Evolutionary conservation across 2,797 vertebrate species (phyloP), one percentile per base, ranked within the genome.

Genomic region (Rhodeus uyekii): DNA sequence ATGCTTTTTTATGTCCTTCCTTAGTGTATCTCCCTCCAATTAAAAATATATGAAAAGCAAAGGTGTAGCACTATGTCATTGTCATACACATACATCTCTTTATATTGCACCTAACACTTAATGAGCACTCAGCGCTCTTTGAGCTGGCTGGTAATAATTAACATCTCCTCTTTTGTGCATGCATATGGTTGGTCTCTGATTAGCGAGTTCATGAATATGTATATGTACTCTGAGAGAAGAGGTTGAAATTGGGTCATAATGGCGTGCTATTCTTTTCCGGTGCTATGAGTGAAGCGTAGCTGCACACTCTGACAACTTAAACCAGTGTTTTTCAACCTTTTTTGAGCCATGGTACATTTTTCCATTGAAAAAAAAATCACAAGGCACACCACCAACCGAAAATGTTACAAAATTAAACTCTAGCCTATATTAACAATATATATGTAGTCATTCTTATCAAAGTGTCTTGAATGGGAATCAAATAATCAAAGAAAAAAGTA

Each of bases 181-280:
- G 27, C 69, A 71, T 75, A 78, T 67, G 80, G 80, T 50, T 82
- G 80, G 75, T 65, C 27, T 69, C 74, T 82, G 79, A 84, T 86
- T 84, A 84, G 80, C 32, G 61, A 34, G 44, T 27, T 78, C 27
- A 84, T 86, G 76, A 84, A 86, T 86, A 86, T 84, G 85, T 55
- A 84, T 78, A 63, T 24, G 53, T 63, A 34, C 55, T 64, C 63
- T 53, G 74, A 60, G 38, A 76, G 65, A 27, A 68, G 65, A 71
- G 65, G 63, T 78, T 64, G 69, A 65, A 86, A 84, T 69, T 86
- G 65, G 83, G 83, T 82, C 85, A 84, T 44, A 68, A 81, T 75
- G 36, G 76, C 46, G 16, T 76, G 72, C 72, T 65, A 79, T 75
- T 80, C 72, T 77, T 79, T 67, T 44, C 69, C 24, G 13, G 19